Conservation (phyloP, 2,888 invertebrate species). For the Coecobrya sp. region DNA sequence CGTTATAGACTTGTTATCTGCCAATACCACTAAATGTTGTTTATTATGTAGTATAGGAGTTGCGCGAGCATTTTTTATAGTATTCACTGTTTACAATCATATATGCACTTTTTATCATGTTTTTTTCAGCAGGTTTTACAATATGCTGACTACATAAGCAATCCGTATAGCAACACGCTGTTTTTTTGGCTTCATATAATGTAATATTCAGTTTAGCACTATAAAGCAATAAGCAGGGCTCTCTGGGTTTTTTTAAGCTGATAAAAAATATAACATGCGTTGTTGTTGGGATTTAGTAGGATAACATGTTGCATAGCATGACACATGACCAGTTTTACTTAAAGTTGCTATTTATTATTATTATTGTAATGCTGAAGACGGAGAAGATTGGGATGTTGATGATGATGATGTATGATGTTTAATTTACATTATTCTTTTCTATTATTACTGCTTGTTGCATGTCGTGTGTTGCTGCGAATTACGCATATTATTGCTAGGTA, state of each 20-base stretch:
- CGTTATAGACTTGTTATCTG: background rate
- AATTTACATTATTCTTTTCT: background rate
- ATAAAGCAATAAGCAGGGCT: background rate
- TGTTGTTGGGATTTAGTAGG: background rate
- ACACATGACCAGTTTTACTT: slow-evolving; percentile 17
- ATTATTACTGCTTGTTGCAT: background rate
- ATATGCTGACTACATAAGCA: background rate
- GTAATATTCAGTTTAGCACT: background rate
- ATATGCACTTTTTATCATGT: background rate
- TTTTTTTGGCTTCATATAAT: background rate
- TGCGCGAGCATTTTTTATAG: background rate
- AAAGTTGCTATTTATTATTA: slow-evolving; percentile 8
- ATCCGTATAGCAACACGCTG: background rate
- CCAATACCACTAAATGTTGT: background rate
- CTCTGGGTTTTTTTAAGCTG: no score
- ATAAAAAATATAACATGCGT: background rate
- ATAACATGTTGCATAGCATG: background rate
- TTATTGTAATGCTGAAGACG: background rate
- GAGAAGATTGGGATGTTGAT: background rate
- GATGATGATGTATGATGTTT: background rate
- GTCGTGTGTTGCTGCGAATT: background rate
- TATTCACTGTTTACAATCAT: slow-evolving; percentile 2
- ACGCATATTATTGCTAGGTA: background rate
- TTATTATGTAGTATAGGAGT: background rate
- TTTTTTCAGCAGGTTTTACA: background rate